phyloP scores from a whole-genome alignment of 2,113 vertebrate species.

The Anseranas semipalmata region DNA sequence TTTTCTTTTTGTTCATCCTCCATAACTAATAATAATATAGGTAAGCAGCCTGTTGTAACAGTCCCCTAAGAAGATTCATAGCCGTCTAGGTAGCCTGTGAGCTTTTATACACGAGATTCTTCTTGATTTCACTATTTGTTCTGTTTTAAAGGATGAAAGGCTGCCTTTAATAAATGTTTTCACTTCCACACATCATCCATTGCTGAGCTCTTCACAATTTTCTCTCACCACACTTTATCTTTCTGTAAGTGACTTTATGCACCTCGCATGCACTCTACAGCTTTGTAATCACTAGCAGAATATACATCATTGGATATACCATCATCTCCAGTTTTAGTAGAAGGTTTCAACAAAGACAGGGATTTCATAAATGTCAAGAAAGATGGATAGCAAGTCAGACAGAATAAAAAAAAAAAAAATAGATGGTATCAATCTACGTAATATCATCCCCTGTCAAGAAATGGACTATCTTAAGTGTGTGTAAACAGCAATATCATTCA shows the following conservation, averaged over 20 bases:
- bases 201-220: neutral
- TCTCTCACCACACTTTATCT: neutral
- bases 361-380: slow-evolving; percentile 2
- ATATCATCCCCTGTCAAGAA: neutral
- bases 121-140: neutral
- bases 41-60: neutral
- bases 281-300: neutral
- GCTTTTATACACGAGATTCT: neutral
- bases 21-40: neutral
- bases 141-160: neutral
- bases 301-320: neutral
- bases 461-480: neutral
- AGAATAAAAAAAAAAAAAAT: neutral
- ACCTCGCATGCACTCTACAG: neutral
- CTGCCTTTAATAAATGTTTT: neutral
- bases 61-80: neutral
- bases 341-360: neutral
- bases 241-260: neutral
- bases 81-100: neutral
- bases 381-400: neutral
- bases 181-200: neutral
- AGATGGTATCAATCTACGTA: neutral
- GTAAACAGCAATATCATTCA: slow-evolving; percentile 50
- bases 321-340: neutral
- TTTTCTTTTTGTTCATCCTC: neutral